These are phyloP conservation scores for Pangasius sanitwongsei DNA, from an alignment of 2,797 vertebrate genomes.

Conservation along the genomic window DNA sequence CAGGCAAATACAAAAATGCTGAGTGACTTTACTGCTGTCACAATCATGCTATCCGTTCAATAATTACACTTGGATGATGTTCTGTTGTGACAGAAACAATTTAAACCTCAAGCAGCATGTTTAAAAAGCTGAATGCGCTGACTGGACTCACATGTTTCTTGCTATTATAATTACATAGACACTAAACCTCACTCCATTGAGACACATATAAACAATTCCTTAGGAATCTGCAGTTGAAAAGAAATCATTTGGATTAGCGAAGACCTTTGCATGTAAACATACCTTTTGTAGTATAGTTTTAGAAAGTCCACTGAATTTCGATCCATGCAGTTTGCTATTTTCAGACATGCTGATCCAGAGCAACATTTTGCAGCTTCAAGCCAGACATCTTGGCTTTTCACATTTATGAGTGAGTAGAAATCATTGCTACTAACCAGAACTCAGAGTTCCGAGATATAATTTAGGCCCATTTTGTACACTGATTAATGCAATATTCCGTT, in stretches of 20 bases:
- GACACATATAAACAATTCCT: not conserved
- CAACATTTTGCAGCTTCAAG: not conserved
- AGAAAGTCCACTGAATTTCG: not conserved
- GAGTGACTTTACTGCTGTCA: not conserved
- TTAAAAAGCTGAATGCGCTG: not conserved
- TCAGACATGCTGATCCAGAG: not conserved
- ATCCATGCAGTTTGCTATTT: not conserved
- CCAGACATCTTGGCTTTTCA: not conserved
- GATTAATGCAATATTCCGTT: slow-evolving; percentile 22
- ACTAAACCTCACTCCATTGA: not conserved
- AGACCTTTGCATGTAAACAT: not conserved
- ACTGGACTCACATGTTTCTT: not conserved
- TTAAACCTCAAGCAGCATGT: not conserved
- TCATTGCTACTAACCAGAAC: not conserved
- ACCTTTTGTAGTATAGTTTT: not conserved
- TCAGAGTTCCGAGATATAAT: not conserved
- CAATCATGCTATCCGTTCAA: not conserved
- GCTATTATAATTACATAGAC: not conserved
- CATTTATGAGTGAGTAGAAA: not conserved
- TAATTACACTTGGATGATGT: slow-evolving; percentile 2
- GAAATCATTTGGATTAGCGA: not conserved
- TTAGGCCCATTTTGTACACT: slow-evolving; percentile 7
- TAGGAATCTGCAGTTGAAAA: not conserved
- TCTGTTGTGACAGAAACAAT: not conserved
- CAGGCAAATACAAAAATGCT: not conserved